Evolutionary conservation across 2,888 invertebrate species (phyloP).

Genomic region (Taenaris catops): DNA sequence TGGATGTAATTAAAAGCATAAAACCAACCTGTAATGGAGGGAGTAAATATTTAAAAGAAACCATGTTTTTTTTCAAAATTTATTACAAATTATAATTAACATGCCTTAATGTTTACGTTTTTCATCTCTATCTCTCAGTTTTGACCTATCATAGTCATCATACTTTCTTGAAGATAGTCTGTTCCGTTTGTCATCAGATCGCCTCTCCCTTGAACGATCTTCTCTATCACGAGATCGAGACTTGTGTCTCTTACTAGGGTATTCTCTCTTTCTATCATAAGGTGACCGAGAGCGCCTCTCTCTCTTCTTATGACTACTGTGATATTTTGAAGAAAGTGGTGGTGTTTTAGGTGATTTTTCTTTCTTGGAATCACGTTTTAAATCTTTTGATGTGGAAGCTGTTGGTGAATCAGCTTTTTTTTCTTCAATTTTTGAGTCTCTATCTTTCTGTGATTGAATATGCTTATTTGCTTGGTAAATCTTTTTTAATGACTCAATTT

Average conservation of each 20-base stretch:
- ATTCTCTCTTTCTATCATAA: conserved; percentile 69
- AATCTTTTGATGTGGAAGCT: conserved; percentile 67
- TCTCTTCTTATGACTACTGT: conserved; percentile 67
- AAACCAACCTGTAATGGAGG: no score
- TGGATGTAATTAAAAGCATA: not conserved
- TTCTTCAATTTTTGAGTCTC: conserved; percentile 56
- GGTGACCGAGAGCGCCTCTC: conserved; percentile 69
- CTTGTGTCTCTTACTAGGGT: conserved; percentile 66
- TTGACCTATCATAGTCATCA: conserved; percentile 70
- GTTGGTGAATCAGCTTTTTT: conserved; percentile 66
- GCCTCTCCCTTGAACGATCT: conserved; percentile 58
- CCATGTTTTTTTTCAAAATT: not conserved
- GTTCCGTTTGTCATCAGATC: conserved; percentile 59
- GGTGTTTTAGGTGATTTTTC: conserved; percentile 74
- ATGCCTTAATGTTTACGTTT: conserved; percentile 53
- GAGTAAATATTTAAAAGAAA: not conserved
- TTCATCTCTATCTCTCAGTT: conserved; percentile 63
- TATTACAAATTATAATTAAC: no score
- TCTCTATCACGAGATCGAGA: conserved; percentile 69
- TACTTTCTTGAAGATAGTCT: conserved; percentile 57
- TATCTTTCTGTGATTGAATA: conserved; percentile 57
- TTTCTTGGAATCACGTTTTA: conserved; percentile 59
- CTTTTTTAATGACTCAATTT: conserved; percentile 56
- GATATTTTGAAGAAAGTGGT: conserved; percentile 67
- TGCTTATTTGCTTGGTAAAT: conserved; percentile 71